phyloP scores from a whole-genome alignment of 30 jellyfish, hydroid and myxozoan genomes.

The Chrysaora quinquecirrha region DNA sequence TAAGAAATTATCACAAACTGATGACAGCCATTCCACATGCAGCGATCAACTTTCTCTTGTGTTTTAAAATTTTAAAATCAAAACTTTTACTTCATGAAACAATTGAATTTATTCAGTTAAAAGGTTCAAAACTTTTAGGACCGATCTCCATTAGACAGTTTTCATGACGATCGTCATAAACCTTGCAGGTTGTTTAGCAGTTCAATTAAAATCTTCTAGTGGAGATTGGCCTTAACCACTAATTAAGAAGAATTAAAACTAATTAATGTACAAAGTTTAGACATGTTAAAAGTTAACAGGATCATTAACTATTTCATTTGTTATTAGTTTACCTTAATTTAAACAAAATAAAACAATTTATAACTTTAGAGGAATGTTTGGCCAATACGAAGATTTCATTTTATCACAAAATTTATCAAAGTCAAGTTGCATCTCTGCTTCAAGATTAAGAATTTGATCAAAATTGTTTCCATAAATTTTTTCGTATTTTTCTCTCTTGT shows the following conservation, averaged over 20 bases:
- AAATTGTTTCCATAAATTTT: slow-evolving; percentile 42
- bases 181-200: no score
- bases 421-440: slow-evolving; percentile 47
- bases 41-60: slow-evolving; percentile 22
- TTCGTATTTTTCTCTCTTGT: slow-evolving; percentile 22
- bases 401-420: slow-evolving; percentile 59
- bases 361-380: slow-evolving; percentile 57
- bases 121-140: no score
- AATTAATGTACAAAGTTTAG: no score
- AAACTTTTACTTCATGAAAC: not conserved
- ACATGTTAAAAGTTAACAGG: no score
- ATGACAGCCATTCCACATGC: slow-evolving; percentile 55
- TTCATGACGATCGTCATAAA: no score
- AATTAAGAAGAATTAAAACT: no score
- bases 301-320: no score
- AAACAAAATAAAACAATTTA: not conserved
- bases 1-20: slow-evolving; percentile 47
- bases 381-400: slow-evolving; percentile 59
- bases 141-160: no score
- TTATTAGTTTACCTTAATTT: no score
- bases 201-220: no score
- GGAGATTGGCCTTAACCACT: no score
- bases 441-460: slow-evolving; percentile 29
- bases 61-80: not conserved
- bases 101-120: no score